Evolutionary conservation across 2,113 vertebrate species (phyloP), one percentile per base, ranked within the genome.

Genomic region (cattle (Bos taurus)): DNA sequence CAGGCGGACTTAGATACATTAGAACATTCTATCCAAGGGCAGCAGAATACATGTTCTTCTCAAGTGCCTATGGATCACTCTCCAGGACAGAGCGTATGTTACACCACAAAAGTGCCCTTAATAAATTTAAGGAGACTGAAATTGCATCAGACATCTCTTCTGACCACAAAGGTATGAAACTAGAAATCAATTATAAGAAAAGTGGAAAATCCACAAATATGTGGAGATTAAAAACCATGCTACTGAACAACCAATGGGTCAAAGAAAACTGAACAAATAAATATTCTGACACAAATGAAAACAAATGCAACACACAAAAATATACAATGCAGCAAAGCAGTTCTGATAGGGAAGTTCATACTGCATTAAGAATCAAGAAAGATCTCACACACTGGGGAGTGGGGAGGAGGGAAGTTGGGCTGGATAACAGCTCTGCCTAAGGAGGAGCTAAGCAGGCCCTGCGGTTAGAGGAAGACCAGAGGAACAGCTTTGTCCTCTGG

Each of bases 391-490:
- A 62, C 78, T 25, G 26, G 26, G 88, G 52, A 64, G 17, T 52
- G 88, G 89, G 94, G 85, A n/a, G 92, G 23, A 92, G 50, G 67
- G 91, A 86, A 57, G 67, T 26, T 71, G 92, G 89, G 21, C 78
- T 93, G 82, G n/a, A 81, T 92, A 81, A 95, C 86, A 50, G 40
- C n/a, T 84, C 74, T 84, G 89, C 78, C 78, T 71, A 6, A 60
- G 21, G 56, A 93, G 40, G 62, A 89, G 28, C 60, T 30, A 77
- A 28, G 60, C 94, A 88, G 87, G 54, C 88, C 62, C 74, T 88
- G 52, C 90, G 30, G 19, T 36, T 91, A 86, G 94, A 96, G 96
- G 62, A 94, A 91, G 87, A 60, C 94, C 57, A 96, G 74, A 81
- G 64, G 64, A 94, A 87, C 54, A 28, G 30, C 94, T 96, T 67